Percentiles rank a stretch among this genome's conserved stretches.
Conservation (phyloP, 2,888 invertebrate genomes). For the Sipha maydis region DNA sequence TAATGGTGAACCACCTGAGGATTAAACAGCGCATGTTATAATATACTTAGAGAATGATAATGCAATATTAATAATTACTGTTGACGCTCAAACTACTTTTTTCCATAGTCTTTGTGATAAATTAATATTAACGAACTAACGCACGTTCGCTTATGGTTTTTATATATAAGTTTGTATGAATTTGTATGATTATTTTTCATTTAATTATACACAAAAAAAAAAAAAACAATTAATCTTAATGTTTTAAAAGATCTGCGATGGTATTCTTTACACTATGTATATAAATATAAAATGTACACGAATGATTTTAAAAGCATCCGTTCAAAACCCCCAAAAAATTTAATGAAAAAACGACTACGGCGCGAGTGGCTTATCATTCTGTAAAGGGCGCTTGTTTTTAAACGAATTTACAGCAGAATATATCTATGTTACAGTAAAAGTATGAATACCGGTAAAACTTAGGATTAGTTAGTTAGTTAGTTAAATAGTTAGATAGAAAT, state of each 20-base stretch:
- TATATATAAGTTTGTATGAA: background rate
- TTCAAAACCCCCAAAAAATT: background rate
- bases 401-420: background rate
- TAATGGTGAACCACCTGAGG: constrained; percentile 42
- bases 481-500: too few species aligned
- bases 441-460: too few species aligned
- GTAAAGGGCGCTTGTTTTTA: background rate
- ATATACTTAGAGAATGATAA: background rate
- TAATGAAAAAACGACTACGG: background rate
- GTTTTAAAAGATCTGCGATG: background rate
- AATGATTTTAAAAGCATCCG: background rate
- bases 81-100: background rate
- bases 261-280: background rate
- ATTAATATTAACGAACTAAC: constrained; percentile 46
- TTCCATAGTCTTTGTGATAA: constrained; percentile 3
- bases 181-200: constrained; percentile 34
- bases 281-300: background rate
- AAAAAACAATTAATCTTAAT: constrained; percentile 55
- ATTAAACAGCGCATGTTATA: background rate
- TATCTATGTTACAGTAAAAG: too few species aligned
- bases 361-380: background rate
- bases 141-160: too few species aligned
- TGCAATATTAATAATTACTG: background rate
- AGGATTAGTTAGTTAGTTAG: too few species aligned
- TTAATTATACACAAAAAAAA: constrained; percentile 24